phyloP scores from a whole-genome alignment of 35 echinoderm and acorn worm species.

The Stichopus chloronotus region DNA sequence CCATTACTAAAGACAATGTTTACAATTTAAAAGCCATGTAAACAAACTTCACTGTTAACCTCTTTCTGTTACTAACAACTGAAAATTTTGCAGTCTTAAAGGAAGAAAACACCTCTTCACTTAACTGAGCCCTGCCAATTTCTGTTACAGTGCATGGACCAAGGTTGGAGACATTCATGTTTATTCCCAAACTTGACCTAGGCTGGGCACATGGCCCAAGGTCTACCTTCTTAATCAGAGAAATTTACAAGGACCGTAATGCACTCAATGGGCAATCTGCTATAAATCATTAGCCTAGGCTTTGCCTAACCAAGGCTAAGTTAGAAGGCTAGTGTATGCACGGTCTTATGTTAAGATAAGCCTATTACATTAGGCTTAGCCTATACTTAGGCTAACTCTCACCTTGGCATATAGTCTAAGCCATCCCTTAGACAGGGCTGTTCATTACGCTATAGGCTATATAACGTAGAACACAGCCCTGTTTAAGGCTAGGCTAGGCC shows the following conservation, averaged over 20 bases:
- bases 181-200: background rate
- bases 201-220: no score
- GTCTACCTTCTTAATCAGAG: background rate
- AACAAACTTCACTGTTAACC: slow-evolving; percentile 11
- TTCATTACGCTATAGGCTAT: background rate
- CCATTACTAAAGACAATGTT: background rate
- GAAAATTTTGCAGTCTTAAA: slow-evolving; percentile 12
- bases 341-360: background rate
- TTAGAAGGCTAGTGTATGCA: background rate
- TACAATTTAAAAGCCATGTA: background rate
- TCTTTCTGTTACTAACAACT: no score
- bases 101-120: slow-evolving; percentile 5
- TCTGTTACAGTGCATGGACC: background rate
- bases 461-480: background rate
- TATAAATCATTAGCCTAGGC: slow-evolving; percentile 4
- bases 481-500: background rate
- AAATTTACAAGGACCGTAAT: slow-evolving; percentile 2
- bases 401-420: slow-evolving; percentile 1
- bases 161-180: background rate
- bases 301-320: slow-evolving; percentile 4
- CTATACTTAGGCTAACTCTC: background rate
- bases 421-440: background rate
- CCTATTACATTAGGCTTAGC: no score
- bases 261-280: background rate
- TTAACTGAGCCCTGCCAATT: background rate